phyloP scores from a whole-genome alignment of 2,888 invertebrate genomes.

The Rhodophaea formosa region DNA sequence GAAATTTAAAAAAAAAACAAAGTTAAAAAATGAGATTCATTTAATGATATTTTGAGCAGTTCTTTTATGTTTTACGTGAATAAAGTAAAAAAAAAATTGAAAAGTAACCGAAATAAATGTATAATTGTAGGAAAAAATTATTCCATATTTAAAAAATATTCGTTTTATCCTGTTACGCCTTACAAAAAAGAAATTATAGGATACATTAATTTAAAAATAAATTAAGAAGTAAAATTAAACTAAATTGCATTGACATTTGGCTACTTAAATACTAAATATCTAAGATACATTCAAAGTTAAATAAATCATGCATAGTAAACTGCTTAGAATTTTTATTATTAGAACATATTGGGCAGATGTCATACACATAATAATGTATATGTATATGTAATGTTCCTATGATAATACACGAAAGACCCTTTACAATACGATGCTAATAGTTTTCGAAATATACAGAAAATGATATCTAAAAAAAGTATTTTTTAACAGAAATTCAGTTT shows the following conservation, averaged over 20 bases:
- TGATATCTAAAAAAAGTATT: too few species aligned
- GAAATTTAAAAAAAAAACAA: neutral
- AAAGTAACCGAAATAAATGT: neutral
- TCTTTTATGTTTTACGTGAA: neutral
- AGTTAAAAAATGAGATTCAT: conserved; percentile 1
- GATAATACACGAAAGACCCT: too few species aligned
- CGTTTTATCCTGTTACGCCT: neutral
- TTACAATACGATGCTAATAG: too few species aligned
- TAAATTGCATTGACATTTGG: conserved; percentile 15
- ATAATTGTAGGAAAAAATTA: neutral
- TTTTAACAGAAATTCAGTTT: too few species aligned
- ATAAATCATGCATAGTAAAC: too few species aligned
- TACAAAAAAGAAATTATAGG: neutral
- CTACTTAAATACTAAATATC: conserved; percentile 11
- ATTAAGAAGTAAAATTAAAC: conserved; percentile 15
- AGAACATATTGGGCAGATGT: too few species aligned
- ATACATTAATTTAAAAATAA: conserved; percentile 31
- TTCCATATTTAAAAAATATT: neutral
- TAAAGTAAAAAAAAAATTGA: neutral
- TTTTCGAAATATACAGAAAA: too few species aligned
- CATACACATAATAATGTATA: too few species aligned
- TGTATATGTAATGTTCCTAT: too few species aligned
- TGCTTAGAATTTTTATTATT: too few species aligned
- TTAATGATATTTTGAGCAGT: conserved; percentile 2
- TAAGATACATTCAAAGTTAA: neutral